Conservation (phyloP, 2,113 vertebrate species). For the Ranitomeya variabilis region DNA sequence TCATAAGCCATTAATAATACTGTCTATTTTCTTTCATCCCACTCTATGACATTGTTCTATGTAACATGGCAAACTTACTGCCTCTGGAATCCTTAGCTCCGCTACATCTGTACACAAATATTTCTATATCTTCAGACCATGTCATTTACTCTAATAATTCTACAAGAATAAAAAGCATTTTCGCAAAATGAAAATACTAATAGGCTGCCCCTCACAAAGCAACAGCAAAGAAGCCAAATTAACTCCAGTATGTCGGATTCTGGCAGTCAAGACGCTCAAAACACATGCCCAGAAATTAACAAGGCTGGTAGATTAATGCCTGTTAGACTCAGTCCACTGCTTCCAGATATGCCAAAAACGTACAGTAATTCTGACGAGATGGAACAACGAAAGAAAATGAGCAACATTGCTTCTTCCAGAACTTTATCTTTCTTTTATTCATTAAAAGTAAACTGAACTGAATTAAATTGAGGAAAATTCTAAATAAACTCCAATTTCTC, state of each 20-base stretch:
- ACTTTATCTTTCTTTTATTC: neutral
- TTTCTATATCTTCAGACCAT: neutral
- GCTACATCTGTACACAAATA: neutral
- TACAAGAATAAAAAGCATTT: neutral
- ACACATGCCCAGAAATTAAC: slow-evolving; percentile 48
- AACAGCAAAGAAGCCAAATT: slow-evolving; percentile 23
- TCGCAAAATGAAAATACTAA: neutral
- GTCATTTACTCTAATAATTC: neutral
- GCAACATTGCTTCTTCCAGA: neutral
- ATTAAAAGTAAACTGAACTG: neutral
- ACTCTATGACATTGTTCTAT: too few relatives aligned
- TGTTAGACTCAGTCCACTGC: slow-evolving; percentile 43
- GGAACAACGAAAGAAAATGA: slow-evolving; percentile 4
- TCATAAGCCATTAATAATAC: neutral
- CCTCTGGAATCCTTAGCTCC: neutral
- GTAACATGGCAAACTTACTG: neutral
- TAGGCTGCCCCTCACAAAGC: neutral
- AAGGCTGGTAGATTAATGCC: slow-evolving; percentile 47
- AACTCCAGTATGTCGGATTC: slow-evolving; percentile 25
- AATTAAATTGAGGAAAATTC: neutral
- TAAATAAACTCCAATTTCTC: neutral
- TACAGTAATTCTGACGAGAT: slow-evolving; percentile 18
- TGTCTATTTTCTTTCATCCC: too few relatives aligned
- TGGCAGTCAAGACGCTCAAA: slow-evolving; percentile 25
- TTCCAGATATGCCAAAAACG: slow-evolving; percentile 39